These are phyloP conservation scores for Sorex maritimensis DNA, from an alignment of 2,797 vertebrate species.

Conservation along the genomic window DNA sequence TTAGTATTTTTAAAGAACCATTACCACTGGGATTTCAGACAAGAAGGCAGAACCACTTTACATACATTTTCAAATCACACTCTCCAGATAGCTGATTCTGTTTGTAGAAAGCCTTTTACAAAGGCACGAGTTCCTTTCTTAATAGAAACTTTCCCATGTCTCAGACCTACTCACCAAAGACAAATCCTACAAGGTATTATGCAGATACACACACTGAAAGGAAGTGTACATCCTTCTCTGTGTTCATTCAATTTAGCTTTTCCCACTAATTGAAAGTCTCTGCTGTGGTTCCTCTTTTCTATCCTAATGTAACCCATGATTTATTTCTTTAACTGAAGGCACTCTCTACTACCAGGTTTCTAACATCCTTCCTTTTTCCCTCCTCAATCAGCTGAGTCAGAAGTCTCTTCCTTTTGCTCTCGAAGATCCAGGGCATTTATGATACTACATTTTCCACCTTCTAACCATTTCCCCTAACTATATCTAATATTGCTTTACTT, in stretches of 20 bases:
- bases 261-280: not conserved
- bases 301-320: not conserved
- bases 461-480: not conserved
- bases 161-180: conserved; percentile 31
- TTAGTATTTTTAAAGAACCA: conserved; percentile 51
- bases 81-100: not conserved
- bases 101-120: conserved; percentile 23
- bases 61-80: conserved; percentile 33
- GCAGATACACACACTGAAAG: not conserved
- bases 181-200: conserved; percentile 11
- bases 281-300: not conserved
- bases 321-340: conserved; percentile 24
- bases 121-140: conserved; percentile 14
- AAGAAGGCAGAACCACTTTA: not conserved
- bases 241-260: conserved; percentile 4
- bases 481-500: not conserved
- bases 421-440: not conserved
- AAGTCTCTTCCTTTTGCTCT: not conserved
- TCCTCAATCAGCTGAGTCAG: not conserved
- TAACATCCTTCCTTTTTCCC: not conserved
- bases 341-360: not conserved
- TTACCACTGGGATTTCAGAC: conserved; percentile 34
- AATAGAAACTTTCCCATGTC: not conserved
- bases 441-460: not conserved
- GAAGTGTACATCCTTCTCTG: not conserved